These are phyloP conservation scores for Malthinus flaveolus DNA, from an alignment of 2,888 invertebrate species.

Conservation along the genomic window DNA sequence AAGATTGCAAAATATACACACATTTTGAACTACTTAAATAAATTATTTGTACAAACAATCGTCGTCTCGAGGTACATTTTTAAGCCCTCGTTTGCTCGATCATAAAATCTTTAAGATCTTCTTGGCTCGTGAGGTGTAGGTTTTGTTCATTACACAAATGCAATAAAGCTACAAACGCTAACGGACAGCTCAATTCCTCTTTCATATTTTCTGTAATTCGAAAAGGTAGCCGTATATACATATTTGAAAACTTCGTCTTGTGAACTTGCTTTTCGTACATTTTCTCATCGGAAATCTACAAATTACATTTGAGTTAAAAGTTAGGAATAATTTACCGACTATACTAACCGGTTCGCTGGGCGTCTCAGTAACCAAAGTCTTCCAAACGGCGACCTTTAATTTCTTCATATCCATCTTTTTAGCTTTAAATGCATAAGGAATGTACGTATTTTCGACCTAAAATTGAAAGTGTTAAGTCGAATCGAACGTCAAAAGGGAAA, in stretches of 20 bases:
- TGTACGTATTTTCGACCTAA: slow-evolving; percentile 71
- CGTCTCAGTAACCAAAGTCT: slow-evolving; percentile 56
- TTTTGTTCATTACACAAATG: slow-evolving; percentile 84
- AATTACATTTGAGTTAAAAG: slow-evolving; percentile 8
- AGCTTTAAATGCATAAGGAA: slow-evolving; percentile 80
- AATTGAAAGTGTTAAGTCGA: slow-evolving; percentile 6
- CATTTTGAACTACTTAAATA: too few species aligned
- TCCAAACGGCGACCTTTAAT: slow-evolving; percentile 77
- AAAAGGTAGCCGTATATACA: slow-evolving; percentile 63
- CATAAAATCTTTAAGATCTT: slow-evolving; percentile 60
- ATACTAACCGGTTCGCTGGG: slow-evolving; percentile 46
- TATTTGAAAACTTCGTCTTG: slow-evolving; percentile 55
- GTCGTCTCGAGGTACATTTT: too few species aligned
- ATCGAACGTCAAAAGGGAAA: too few species aligned
- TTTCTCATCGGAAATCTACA: slow-evolving; percentile 21
- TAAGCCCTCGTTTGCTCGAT: slow-evolving; percentile 39
- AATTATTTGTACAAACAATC: too few species aligned
- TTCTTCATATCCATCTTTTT: slow-evolving; percentile 87
- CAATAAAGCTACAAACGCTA: slow-evolving; percentile 79
- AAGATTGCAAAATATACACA: too few species aligned
- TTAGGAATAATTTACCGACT: not conserved
- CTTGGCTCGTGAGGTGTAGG: slow-evolving; percentile 59
- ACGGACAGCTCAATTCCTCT: slow-evolving; percentile 74
- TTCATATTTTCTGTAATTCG: slow-evolving; percentile 64
- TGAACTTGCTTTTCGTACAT: slow-evolving; percentile 37